Base-by-base conservation (phyloP, 2,113 vertebrate genomes). In the Oriolus oriolus region DNA sequence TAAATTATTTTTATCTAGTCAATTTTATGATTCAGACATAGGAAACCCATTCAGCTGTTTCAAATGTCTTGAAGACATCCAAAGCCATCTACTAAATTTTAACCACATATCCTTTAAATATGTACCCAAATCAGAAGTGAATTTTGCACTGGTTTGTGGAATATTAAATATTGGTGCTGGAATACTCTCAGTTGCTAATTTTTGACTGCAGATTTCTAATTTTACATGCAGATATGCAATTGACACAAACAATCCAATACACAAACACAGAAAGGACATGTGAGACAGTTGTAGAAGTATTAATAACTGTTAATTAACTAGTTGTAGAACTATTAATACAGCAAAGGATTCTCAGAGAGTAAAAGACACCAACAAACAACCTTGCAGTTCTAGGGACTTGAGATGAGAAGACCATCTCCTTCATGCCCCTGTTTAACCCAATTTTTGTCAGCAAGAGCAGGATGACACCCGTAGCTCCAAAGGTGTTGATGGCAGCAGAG, bases 321-420 rank as follows among this genome's bases (percentile, higher is more conserved):
- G 19, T 1, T 73, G 66, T 24, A 33, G 10, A 79, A 31, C 30
- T 22, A 22, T 26, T 47, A 53, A 22, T 14, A 49, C 3, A 41
- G 24, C 0, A 8, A 82, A 66, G 22, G 27, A 47, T 52, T 84
- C 69, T 76, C 37, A 31, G 31, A 45, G 21, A 13, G 24, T 45
- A 54, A 70, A 45, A 52, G 5, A 3, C 2, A 1, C 27, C 14
- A 50, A 14, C 6, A 45, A 76, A 26, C 0, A 4, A 49, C 27
- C 9, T 76, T 61, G 33, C 24, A 18, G 11, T 42, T 71, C 28
- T 11, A 35, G 45, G 31, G 21, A 78, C n/a, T 0, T 44, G 61
- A 57, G 21, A 11, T 42, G 82, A 76, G 61, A 35, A 35, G 49
- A 35, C 6, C 69, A 57, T 19, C 7, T 82, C 49, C 65, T 35